These are phyloP conservation scores for Drosophila bunnanda DNA, from an alignment of 2,888 invertebrate genomes.

Conservation along the genomic window DNA sequence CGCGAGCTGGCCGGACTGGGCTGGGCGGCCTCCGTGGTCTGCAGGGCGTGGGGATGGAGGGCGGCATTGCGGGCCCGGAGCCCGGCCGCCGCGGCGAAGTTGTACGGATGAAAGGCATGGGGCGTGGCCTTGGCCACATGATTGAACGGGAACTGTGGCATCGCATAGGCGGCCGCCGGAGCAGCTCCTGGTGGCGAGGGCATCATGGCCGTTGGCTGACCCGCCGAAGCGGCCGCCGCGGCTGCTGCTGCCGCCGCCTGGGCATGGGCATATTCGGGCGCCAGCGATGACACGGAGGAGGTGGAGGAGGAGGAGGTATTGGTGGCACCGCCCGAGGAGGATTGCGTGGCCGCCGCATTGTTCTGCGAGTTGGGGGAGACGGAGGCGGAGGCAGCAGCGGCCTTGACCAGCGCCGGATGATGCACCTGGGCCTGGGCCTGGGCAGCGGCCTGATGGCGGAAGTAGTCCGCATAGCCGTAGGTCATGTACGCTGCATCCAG, in stretches of 20 bases:
- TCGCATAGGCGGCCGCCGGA: constrained; percentile 81
- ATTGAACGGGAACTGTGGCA: constrained; percentile 87
- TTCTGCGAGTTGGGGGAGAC: constrained; percentile 51
- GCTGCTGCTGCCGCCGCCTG: constrained; percentile 47
- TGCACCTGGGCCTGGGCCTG: constrained; percentile 80
- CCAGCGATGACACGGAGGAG: constrained; percentile 53
- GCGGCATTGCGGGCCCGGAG: constrained; percentile 79
- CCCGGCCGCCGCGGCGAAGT: constrained; percentile 84
- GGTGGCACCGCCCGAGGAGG: constrained; percentile 7
- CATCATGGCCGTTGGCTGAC: constrained; percentile 82
- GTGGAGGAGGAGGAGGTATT: constrained; percentile 11
- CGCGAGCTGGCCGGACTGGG: constrained; percentile 83
- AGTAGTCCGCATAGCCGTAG: constrained; percentile 90
- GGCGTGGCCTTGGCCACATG: constrained; percentile 82
- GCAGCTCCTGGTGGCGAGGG: constrained; percentile 86
- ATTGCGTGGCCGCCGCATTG: constrained; percentile 12
- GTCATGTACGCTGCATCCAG: constrained; percentile 93
- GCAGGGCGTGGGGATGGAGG: constrained; percentile 54
- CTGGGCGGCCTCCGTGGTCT: constrained; percentile 60
- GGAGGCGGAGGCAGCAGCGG: constrained; percentile 85
- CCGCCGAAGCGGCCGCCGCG: constrained; percentile 49
- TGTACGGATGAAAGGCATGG: constrained; percentile 87
- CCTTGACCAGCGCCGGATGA: constrained; percentile 88
- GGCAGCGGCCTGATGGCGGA: constrained; percentile 86
- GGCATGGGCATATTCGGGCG: constrained; percentile 43